Conservation (phyloP, 2,888 invertebrate species). For the Caenorhabditis doughertyi region DNA sequence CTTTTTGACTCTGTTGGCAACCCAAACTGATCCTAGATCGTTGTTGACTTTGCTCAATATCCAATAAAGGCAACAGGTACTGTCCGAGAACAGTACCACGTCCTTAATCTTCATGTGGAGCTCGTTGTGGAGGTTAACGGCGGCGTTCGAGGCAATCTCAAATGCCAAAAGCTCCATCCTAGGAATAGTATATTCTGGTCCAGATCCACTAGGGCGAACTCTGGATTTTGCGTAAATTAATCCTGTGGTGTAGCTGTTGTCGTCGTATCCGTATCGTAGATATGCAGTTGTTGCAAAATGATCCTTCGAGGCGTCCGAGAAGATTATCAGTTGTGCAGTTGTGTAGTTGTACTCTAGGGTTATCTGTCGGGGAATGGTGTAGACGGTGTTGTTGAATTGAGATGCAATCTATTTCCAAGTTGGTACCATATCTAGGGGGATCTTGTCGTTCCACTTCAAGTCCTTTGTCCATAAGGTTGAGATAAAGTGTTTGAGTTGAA, state of each 20-base stretch:
- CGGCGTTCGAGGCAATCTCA: neutral
- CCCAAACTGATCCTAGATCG: neutral
- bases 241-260: conserved; percentile 38
- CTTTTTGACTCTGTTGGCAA: neutral
- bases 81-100: neutral
- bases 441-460: conserved; percentile 28
- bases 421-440: neutral
- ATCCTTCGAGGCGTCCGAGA: conserved; percentile 37
- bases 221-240: conserved; percentile 69
- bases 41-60: neutral
- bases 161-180: conserved; percentile 4
- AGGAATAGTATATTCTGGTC: conserved; percentile 6
- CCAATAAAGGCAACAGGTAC: neutral
- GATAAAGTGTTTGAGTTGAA: conserved; percentile 22
- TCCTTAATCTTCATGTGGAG: neutral
- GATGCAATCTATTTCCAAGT: neutral
- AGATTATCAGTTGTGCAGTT: neutral
- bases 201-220: neutral
- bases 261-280: neutral
- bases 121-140: neutral
- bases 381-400: neutral
- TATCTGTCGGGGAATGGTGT: neutral
- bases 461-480: conserved; percentile 17
- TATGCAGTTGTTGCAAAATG: conserved; percentile 5
- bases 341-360: neutral